Base-by-base conservation (phyloP, 1,140 invertebrate species). In the Oreohelix idahoensis region DNA sequence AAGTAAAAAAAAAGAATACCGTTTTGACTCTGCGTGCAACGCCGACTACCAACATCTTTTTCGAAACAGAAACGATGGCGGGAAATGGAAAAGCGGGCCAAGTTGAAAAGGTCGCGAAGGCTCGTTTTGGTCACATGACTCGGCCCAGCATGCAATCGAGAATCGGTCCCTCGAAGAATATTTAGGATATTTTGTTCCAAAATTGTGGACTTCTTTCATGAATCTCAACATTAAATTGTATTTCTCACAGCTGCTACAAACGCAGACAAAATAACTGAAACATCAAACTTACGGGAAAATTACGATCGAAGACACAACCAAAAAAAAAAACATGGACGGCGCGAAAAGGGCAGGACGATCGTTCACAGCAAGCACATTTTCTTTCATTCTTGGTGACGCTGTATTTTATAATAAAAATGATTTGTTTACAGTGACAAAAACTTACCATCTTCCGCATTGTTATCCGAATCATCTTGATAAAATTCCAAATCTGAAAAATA, bases 401-500 rank as follows among this genome's bases (percentile, higher is more conserved):
- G 70, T 74, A 73, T 70, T 58, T 70, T 51, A 49, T 26, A 29
- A n/a, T 42, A 10, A 81, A 35, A 81, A 81, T 42, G 1, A 17
- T 20, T 35, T 17, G 17, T 71, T 11, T 1, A 45, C 38, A 26
- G 26, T n/a, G 5, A 69, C 20, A 69, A 82, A 80, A 82, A 91
- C 91, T 89, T 89, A 92, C 91, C 90, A 84, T 90, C 89, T 45
- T 91, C 91, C 42, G 86, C 85, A 83, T 86, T 89, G 81, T 91
- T 89, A 75, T 91, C 90, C 74, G 87, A 84, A 77, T 89, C 88
- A 81, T 90, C 90, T 85, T 88, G 88, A 89, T 91, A 91, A 84
- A 91, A 88, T 84, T 91, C 89, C 79, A 92, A 91, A 90, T 92
- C 91, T 92, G 89, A 88, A 92, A 92, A 75, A 85, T 76, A 89